These are phyloP conservation scores for Odontomachus brunneus DNA, from an alignment of 1,140 invertebrate species.

Conservation along the genomic window DNA sequence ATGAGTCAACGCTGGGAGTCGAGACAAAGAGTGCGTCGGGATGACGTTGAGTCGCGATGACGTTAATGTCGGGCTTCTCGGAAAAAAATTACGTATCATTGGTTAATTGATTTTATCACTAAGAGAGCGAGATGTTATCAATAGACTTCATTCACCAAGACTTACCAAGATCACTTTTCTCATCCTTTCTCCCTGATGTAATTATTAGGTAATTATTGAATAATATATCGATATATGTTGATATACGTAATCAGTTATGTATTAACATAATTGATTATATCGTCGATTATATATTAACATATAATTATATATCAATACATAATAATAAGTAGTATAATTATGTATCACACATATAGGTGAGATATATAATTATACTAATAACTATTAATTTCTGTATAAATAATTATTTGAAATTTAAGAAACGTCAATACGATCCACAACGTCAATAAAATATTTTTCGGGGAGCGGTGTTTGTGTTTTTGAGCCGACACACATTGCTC, in stretches of 20 bases:
- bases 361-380: too few species aligned
- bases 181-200: not conserved
- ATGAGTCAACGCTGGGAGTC: conserved; percentile 54
- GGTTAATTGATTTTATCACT: not conserved
- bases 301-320: too few species aligned
- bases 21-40: conserved; percentile 56
- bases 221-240: too few species aligned
- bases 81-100: conserved; percentile 15
- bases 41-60: conserved; percentile 35
- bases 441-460: conserved; percentile 8
- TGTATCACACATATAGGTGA: too few species aligned
- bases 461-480: not conserved
- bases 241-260: too few species aligned
- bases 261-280: too few species aligned
- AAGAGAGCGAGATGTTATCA: not conserved
- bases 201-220: too few species aligned
- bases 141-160: conserved; percentile 5
- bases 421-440: not conserved
- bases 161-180: not conserved
- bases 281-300: too few species aligned
- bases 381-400: not conserved
- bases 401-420: not conserved
- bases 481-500: not conserved
- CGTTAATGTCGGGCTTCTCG: conserved; percentile 40
- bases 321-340: too few species aligned